Base-by-base conservation (phyloP, 1,140 invertebrate species). In the Ostrea edulis region DNA sequence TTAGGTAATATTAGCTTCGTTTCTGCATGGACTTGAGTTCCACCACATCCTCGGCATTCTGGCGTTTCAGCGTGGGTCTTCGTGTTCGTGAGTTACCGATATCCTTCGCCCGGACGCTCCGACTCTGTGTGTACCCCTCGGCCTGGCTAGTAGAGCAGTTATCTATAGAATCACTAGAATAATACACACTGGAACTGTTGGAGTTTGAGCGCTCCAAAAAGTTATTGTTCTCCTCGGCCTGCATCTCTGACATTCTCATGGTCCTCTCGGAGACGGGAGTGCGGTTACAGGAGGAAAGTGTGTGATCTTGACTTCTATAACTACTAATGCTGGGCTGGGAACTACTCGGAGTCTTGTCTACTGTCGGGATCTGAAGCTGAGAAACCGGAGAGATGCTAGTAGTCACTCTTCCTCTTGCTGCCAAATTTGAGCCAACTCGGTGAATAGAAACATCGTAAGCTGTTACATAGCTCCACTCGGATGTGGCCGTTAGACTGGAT, bases 341-440 rank as follows among this genome's bases (percentile, higher is more conserved):
- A 14, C 86, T 87, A 9, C 65, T 85, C 5, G 54, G 53, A 8
- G 53, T 52, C 22, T 84, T 87, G 68, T 89, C 88, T 14, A 68
- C 55, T 35, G 62, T 22, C 9, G 88, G 88, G 29, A 87, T 87
- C 82, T 89, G 86, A 9, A 89, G 86, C 17, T 89, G 88, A 12
- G 82, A 71, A 0, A 89, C n/a, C 8, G 88, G 86, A n/a, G 82
- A 54, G 52, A 84, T 87, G 29, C 84, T 81, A 2, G 86, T 89
- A 9, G 88, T 86, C 51, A 89, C 87, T 54, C 87, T 65, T n/a
- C 88, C 88, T 68, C 71, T 71, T 11, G 88, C 86, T 58, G 88
- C 88, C 25, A 89, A 35, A 85, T 86, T 86, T 25, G 82, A 84
- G n/a, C 68, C 77, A n/a, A 85, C 86, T 51, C 77, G 52, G 0